These are phyloP conservation scores for Eurois occulta DNA, from an alignment of 2,888 invertebrate genomes.

Conservation along the genomic window DNA sequence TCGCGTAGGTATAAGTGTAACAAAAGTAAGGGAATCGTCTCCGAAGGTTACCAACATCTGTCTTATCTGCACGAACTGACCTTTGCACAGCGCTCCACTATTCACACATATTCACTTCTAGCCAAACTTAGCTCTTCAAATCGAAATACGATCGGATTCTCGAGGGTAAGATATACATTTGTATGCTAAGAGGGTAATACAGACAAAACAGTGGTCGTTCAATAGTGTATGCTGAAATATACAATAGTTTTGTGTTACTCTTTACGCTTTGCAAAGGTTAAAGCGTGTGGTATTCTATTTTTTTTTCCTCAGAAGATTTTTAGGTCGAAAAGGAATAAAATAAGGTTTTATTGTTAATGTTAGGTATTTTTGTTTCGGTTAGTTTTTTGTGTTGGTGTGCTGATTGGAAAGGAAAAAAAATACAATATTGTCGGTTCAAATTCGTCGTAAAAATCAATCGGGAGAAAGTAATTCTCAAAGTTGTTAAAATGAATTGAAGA, in stretches of 20 bases:
- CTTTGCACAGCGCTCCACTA: slow-evolving; percentile 49
- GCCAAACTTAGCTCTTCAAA: slow-evolving; percentile 58
- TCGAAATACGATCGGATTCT: slow-evolving; percentile 67
- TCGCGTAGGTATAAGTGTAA: slow-evolving; percentile 41
- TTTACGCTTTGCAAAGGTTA: slow-evolving; percentile 57
- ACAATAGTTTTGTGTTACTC: slow-evolving; percentile 65
- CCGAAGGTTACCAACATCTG: slow-evolving; percentile 52
- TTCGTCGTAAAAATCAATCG: slow-evolving; percentile 36
- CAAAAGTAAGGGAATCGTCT: slow-evolving; percentile 50
- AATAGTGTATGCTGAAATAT: slow-evolving; percentile 66
- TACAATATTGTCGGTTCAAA: slow-evolving; percentile 20
- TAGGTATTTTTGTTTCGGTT: slow-evolving; percentile 22
- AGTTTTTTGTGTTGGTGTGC: neutral
- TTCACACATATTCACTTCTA: slow-evolving; percentile 58
- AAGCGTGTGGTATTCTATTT: slow-evolving; percentile 4
- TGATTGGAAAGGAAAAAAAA: slow-evolving; percentile 21
- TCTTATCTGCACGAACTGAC: slow-evolving; percentile 59
- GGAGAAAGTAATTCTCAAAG: slow-evolving; percentile 3
- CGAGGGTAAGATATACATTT: slow-evolving; percentile 71
- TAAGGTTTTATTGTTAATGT: slow-evolving; percentile 31
- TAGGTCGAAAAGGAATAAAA: slow-evolving; percentile 1
- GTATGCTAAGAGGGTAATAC: slow-evolving; percentile 74
- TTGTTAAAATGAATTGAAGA: slow-evolving; percentile 24
- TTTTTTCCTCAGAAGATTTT: slow-evolving; percentile 36
- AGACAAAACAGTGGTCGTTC: slow-evolving; percentile 71